Evolutionary conservation across 2,113 vertebrate species (phyloP).

Genomic region (Heterotis niloticus): DNA sequence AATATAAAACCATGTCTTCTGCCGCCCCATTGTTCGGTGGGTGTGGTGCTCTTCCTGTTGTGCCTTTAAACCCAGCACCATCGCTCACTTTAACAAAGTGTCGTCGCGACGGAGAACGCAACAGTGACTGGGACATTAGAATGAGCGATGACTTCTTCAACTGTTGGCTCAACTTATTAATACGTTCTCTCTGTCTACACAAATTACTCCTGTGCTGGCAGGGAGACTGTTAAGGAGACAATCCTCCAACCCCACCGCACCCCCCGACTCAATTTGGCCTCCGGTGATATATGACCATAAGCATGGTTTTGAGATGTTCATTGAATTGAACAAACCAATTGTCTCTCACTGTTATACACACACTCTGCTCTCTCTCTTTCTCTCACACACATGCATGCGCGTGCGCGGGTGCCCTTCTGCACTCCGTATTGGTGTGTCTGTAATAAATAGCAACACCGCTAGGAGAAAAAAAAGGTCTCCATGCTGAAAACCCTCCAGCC

Average conservation of each 20-base stretch:
- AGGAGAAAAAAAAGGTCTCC: not conserved
- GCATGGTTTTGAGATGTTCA: conserved; percentile 35
- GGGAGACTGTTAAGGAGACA: conserved; percentile 45
- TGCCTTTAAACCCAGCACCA: not conserved
- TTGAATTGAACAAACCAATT: conserved; percentile 33
- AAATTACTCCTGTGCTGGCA: conserved; percentile 13
- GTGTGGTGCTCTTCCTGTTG: not conserved
- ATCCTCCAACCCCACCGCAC: conserved; percentile 42
- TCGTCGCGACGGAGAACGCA: conserved; percentile 4
- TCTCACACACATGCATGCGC: not conserved
- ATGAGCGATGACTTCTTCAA: conserved; percentile 16
- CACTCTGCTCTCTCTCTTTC: no score
- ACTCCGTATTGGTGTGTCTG: not conserved
- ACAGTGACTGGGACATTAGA: conserved; percentile 24
- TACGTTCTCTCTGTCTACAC: conserved; percentile 17
- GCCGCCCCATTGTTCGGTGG: not conserved
- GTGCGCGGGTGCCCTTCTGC: not conserved
- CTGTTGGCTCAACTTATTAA: conserved; percentile 17
- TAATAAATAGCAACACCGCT: not conserved
- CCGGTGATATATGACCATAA: not conserved
- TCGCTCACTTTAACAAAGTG: conserved; percentile 22
- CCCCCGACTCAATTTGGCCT: conserved; percentile 7
- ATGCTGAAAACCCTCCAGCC: not conserved
- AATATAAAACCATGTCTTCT: not conserved
- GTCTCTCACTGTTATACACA: conserved; percentile 37